Conservation (phyloP, 2,888 invertebrate species). For the Melinopterus prodromus region DNA sequence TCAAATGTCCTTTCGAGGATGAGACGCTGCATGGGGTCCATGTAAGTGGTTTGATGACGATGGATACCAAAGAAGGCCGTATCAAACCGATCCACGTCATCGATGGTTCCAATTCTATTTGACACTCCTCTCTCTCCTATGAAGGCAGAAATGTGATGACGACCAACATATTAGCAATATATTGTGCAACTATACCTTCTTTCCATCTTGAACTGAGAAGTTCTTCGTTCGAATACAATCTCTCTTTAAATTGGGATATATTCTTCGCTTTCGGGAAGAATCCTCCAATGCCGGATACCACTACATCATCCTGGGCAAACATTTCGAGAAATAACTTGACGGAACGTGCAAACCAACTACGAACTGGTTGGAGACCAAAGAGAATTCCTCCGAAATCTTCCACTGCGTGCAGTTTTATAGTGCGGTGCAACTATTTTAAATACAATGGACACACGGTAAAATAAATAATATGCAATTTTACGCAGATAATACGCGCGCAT, state of each 20-base stretch:
- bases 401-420: not conserved
- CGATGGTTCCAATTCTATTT: constrained; percentile 56
- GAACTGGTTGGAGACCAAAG: not conserved
- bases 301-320: constrained; percentile 49
- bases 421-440: not conserved
- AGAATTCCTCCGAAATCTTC: not conserved
- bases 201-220: constrained; percentile 54
- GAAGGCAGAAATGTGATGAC: constrained; percentile 14
- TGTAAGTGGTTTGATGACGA: constrained; percentile 58
- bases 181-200: constrained; percentile 48
- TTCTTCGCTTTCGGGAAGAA: constrained; percentile 68
- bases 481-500: not conserved
- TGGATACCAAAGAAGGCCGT: constrained; percentile 63
- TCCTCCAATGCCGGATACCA: constrained; percentile 64
- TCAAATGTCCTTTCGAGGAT: constrained; percentile 60
- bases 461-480: not conserved
- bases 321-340: constrained; percentile 11
- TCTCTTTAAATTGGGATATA: constrained; percentile 67
- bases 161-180: constrained; percentile 6
- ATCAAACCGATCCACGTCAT: constrained; percentile 57
- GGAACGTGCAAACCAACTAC: not conserved
- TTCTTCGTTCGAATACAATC: constrained; percentile 60
- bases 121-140: constrained; percentile 55
- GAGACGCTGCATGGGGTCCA: constrained; percentile 62
- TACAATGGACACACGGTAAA: not conserved